Conservation (phyloP, 2,113 vertebrate species). For the Archocentrus centrarchus region DNA sequence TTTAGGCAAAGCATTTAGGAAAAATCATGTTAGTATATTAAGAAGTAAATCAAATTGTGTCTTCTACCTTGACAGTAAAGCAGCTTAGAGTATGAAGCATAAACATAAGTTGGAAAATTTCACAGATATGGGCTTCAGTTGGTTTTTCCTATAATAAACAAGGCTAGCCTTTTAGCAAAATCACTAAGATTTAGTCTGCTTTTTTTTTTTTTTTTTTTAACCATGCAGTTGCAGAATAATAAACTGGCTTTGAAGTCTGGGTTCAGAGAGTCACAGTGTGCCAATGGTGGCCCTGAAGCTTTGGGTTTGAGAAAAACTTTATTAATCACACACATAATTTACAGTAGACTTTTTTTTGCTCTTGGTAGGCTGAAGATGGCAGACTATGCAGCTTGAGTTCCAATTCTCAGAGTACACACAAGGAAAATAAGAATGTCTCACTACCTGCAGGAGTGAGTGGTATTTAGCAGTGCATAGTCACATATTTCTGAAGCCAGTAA, state of each 20-base stretch:
- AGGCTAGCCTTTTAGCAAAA: constrained; percentile 3
- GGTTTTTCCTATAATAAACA: neutral
- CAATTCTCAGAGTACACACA: constrained; percentile 7
- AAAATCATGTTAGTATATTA: constrained; percentile 26
- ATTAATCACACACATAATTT: constrained; percentile 30
- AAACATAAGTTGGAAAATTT: constrained; percentile 14
- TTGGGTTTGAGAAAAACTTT: constrained; percentile 32
- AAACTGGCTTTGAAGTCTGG: constrained; percentile 7
- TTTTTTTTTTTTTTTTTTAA: constrained; percentile 9
- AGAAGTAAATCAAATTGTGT: constrained; percentile 34
- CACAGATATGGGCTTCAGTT: constrained; percentile 13
- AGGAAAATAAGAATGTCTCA: constrained; percentile 4
- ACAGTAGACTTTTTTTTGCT: neutral
- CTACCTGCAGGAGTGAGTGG: constrained; percentile 22
- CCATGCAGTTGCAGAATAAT: neutral
- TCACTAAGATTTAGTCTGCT: constrained; percentile 18
- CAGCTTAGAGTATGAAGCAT: constrained; percentile 3
- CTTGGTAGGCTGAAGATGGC: constrained; percentile 30
- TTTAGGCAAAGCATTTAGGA: constrained; percentile 21
- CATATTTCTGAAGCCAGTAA: constrained; percentile 23
- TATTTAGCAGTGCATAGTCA: constrained; percentile 18
- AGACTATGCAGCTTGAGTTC: constrained; percentile 17
- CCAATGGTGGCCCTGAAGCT: constrained; percentile 26
- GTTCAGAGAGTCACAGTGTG: constrained; percentile 14
- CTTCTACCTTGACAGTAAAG: constrained; percentile 13